A percentile compares a stretch with the other conserved stretches of the same genome.
phyloP scores from a whole-genome alignment of 2,113 vertebrate species.

The Puntigrus tetrazona region DNA sequence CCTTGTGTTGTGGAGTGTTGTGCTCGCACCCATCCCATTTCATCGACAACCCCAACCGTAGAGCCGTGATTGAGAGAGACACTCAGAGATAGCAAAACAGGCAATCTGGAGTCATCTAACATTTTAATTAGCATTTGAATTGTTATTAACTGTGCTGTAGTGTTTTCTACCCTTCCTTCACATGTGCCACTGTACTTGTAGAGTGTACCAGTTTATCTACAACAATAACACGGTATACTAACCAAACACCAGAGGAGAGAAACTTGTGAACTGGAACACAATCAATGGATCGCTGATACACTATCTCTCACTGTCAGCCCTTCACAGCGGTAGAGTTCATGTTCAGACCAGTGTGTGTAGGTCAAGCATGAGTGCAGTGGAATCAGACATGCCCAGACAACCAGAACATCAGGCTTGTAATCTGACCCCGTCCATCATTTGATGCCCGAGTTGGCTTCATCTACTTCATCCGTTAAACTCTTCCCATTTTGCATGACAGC shows the following conservation, averaged over 20 bases:
- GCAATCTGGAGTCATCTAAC: constrained; percentile 17
- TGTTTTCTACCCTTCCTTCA: not conserved
- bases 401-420: constrained; percentile 10
- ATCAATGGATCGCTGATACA: constrained; percentile 10
- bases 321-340: not conserved
- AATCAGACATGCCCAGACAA: constrained; percentile 30
- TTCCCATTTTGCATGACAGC: constrained; percentile 17
- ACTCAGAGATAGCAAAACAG: not conserved
- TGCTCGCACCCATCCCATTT: constrained; percentile 43
- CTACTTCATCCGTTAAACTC: constrained; percentile 10
- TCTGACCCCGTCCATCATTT: constrained; percentile 10
- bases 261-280: constrained; percentile 18
- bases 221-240: constrained; percentile 6
- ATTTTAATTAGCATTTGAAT: not conserved
- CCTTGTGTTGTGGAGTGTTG: constrained; percentile 46
- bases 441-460: not conserved
- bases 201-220: constrained; percentile 1
- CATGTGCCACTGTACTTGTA: not conserved
- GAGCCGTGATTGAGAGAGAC: not conserved
- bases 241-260: not conserved
- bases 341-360: constrained; percentile 13
- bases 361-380: constrained; percentile 23
- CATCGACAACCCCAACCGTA: constrained; percentile 1
- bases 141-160: constrained; percentile 20
- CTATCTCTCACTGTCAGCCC: constrained; percentile 17